A percentile compares a stretch with the other conserved stretches of the same genome.
Evolutionary conservation across 2,888 invertebrate species (phyloP).

Genomic region (Cantharis flavilabris): DNA sequence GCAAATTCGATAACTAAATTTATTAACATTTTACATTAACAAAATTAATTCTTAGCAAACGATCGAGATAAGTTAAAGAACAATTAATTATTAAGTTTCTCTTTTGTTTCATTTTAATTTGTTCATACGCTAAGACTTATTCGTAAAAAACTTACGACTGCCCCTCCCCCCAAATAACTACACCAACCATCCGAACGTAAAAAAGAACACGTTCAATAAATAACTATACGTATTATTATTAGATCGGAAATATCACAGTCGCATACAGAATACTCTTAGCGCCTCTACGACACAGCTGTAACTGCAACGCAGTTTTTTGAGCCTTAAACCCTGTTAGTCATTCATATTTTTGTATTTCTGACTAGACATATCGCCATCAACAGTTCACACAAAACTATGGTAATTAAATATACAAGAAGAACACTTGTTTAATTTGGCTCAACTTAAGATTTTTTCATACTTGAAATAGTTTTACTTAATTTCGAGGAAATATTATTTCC

Average conservation of each 20-base stretch:
- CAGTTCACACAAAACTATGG: constrained; percentile 12
- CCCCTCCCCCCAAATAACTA: constrained; percentile 20
- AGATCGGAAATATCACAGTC: constrained; percentile 56
- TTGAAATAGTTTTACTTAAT: constrained; percentile 1
- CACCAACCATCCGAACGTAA: constrained; percentile 37
- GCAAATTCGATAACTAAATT: background rate
- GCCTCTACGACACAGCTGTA: constrained; percentile 52
- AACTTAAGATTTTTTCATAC: constrained; percentile 4
- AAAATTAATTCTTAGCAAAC: constrained; percentile 35
- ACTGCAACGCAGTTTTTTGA: constrained; percentile 49
- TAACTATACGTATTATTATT: constrained; percentile 46
- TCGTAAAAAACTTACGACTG: constrained; percentile 45
- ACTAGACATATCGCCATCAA: constrained; percentile 21
- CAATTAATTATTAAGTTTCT: constrained; percentile 25
- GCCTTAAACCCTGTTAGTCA: constrained; percentile 31
- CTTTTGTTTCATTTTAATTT: constrained; percentile 15
- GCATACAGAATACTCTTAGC: constrained; percentile 55
- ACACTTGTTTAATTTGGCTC: constrained; percentile 12
- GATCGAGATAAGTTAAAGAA: constrained; percentile 33
- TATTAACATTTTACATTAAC: constrained; percentile 1
- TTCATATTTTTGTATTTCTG: constrained; percentile 13
- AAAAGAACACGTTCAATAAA: constrained; percentile 42
- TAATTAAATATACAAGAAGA: constrained; percentile 10
- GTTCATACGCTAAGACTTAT: constrained; percentile 51
- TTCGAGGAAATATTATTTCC: constrained; percentile 3